Conservation (phyloP, 2,888 invertebrate species). For the Ichneumoninae sp. region DNA sequence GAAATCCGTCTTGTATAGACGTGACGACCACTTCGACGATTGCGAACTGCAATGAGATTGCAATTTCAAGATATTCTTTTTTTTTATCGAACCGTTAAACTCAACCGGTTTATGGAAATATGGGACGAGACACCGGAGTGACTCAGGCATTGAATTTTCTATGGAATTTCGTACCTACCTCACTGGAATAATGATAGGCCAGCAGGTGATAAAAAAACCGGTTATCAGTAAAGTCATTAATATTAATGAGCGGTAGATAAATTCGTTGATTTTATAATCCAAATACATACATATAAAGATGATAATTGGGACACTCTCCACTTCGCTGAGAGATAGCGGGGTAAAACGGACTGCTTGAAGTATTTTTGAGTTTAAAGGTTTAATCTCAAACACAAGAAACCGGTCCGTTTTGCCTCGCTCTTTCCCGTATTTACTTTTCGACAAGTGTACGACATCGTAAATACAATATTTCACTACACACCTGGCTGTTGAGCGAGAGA, state of each 20-base stretch:
- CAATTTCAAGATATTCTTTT: neutral
- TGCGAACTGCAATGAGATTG: slow-evolving; percentile 90
- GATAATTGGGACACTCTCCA: neutral
- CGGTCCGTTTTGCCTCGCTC: no score
- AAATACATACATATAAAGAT: neutral
- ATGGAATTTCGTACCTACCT: slow-evolving; percentile 53
- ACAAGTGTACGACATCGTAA: slow-evolving; percentile 38
- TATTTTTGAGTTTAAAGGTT: neutral
- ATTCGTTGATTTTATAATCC: slow-evolving; percentile 6
- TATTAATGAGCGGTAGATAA: slow-evolving; percentile 32
- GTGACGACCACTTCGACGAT: slow-evolving; percentile 97
- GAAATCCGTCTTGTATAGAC: slow-evolving; percentile 96
- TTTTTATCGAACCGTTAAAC: neutral
- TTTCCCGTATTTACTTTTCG: neutral
- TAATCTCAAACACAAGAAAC: neutral
- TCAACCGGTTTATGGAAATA: neutral
- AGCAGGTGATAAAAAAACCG: slow-evolving; percentile 38
- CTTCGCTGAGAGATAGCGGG: slow-evolving; percentile 14
- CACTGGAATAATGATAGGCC: slow-evolving; percentile 10
- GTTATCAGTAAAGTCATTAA: slow-evolving; percentile 42
- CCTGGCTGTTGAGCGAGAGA: slow-evolving; percentile 94
- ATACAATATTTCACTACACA: slow-evolving; percentile 81
- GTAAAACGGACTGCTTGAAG: neutral
- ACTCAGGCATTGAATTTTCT: slow-evolving; percentile 3
- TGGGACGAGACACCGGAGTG: neutral